A percentile compares a stretch with the other conserved stretches of the same genome.
Evolutionary conservation across 2,113 vertebrate genomes (phyloP).

Genomic region (Clarias gariepinus): DNA sequence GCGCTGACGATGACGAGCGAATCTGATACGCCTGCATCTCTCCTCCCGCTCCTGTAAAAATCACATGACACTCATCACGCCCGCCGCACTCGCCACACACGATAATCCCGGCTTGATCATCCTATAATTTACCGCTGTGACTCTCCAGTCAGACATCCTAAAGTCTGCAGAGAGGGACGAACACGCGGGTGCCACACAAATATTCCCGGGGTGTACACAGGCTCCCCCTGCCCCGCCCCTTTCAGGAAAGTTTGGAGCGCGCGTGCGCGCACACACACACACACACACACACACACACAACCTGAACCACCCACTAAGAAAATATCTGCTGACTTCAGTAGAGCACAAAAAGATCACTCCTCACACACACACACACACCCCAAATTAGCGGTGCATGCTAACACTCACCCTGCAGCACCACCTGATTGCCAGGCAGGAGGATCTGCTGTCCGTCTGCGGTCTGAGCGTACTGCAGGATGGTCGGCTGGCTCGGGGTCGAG

Average conservation of each 20-base stretch:
- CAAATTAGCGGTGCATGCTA: not conserved
- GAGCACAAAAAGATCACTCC: not conserved
- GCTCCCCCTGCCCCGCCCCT: no score
- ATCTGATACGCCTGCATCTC: slow-evolving; percentile 99
- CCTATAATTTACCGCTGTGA: no score
- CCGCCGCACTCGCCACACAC: not conserved
- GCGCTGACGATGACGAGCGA: slow-evolving; percentile 89
- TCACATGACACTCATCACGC: not conserved
- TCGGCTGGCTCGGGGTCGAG: slow-evolving; percentile 83
- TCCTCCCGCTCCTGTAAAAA: slow-evolving; percentile 85
- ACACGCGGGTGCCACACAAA: no score
- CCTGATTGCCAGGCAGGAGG: slow-evolving; percentile 96
- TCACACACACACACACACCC: not conserved
- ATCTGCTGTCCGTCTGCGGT: slow-evolving; percentile 98
- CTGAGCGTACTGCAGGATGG: slow-evolving; percentile 97
- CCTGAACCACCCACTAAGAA: not conserved
- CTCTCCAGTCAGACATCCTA: no score
- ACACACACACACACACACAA: not conserved
- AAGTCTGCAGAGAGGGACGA: no score
- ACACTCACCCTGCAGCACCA: slow-evolving; percentile 93
- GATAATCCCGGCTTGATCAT: no score
- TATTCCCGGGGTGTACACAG: no score
- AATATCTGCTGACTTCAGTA: no score
- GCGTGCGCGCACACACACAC: no score
- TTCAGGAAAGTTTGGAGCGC: no score